phyloP scores from a whole-genome alignment of 2,113 vertebrate species.

The Hemibagrus wyckioides region DNA sequence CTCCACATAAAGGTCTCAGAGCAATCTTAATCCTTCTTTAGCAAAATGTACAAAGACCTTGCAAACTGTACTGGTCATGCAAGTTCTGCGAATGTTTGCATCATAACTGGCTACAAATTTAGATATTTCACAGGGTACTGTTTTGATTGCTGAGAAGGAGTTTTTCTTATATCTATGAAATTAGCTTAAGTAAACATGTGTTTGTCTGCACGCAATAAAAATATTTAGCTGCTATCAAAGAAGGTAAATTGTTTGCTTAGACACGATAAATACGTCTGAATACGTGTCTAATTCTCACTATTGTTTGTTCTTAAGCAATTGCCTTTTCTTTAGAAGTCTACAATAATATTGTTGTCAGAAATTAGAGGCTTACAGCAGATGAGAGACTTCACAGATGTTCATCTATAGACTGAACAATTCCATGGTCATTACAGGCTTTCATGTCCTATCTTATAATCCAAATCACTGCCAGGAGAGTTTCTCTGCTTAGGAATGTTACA shows the following conservation, averaged over 20 bases:
- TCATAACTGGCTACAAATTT: background rate
- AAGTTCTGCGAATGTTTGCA: background rate
- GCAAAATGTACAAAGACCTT: background rate
- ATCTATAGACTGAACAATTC: background rate
- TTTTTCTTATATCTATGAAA: background rate
- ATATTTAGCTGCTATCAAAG: conserved; percentile 10
- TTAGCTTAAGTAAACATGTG: background rate
- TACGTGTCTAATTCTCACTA: background rate
- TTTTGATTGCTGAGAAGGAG: background rate
- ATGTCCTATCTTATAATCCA: background rate
- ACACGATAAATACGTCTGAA: background rate
- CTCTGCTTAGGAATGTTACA: background rate
- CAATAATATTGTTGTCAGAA: conserved; percentile 17
- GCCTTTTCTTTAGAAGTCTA: background rate
- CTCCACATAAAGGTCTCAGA: background rate
- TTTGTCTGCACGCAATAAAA: background rate
- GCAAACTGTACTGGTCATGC: background rate
- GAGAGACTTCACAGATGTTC: background rate
- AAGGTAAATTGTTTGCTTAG: background rate
- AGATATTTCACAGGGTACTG: background rate
- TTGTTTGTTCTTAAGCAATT: background rate
- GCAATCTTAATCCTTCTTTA: background rate
- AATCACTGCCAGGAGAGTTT: conserved; percentile 13
- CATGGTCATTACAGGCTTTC: background rate
- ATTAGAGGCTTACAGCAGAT: background rate